Conservation (phyloP, 2,888 invertebrate species). For the Hydraecia micacea region DNA sequence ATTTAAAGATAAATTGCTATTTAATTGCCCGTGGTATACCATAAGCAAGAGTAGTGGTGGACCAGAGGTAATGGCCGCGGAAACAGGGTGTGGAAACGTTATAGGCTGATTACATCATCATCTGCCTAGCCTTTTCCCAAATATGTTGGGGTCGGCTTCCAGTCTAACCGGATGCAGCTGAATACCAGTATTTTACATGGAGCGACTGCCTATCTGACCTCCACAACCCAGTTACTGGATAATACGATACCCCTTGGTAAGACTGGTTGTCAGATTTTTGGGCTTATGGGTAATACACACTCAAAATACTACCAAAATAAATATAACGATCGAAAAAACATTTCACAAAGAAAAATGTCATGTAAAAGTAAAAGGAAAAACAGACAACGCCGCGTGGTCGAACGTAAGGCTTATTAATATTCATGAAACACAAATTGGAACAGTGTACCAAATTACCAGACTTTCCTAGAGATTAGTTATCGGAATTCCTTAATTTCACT, state of each 20-base stretch:
- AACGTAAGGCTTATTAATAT: conserved; percentile 75
- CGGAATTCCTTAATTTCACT: conserved; percentile 78
- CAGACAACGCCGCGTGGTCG: conserved; percentile 52
- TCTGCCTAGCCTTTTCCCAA: too few species aligned
- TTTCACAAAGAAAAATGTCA: conserved; percentile 53
- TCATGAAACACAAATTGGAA: conserved; percentile 82
- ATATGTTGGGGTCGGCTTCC: too few species aligned
- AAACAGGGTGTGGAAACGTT: not conserved
- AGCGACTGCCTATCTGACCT: too few species aligned
- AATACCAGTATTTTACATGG: too few species aligned
- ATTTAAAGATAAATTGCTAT: not conserved
- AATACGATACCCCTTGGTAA: too few species aligned
- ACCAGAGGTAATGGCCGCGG: too few species aligned
- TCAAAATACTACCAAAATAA: conserved; percentile 23
- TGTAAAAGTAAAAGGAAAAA: conserved; percentile 48
- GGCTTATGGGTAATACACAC: too few species aligned
- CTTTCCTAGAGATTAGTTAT: conserved; percentile 78
- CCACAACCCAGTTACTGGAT: too few species aligned
- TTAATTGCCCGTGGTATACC: not conserved
- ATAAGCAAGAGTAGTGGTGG: not conserved
- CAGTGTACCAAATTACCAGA: conserved; percentile 77
- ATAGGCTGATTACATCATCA: not conserved
- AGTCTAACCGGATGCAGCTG: too few species aligned
- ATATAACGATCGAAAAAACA: conserved; percentile 26
- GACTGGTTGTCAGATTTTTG: too few species aligned